phyloP scores from a whole-genome alignment of 2,888 invertebrate genomes.

The Calliscelio sp. region DNA sequence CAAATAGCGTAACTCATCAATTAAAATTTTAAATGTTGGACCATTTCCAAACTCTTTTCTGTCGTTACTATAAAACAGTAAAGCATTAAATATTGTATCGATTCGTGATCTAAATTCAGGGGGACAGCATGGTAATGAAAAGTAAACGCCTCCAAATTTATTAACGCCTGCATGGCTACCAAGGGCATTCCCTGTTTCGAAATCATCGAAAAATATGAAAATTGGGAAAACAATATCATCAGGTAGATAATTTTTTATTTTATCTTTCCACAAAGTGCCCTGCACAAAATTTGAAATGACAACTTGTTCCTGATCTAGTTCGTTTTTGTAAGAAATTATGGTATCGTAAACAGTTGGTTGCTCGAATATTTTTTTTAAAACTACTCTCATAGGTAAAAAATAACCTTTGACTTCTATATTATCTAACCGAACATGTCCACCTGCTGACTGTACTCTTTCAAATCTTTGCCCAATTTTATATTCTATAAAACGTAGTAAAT shows the following conservation, averaged over 20 bases:
- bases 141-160: conserved; percentile 43
- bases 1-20: conserved; percentile 30
- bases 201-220: conserved; percentile 52
- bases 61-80: conserved; percentile 41
- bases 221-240: conserved; percentile 21
- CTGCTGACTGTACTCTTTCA: background rate
- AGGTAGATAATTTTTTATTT: background rate
- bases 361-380: conserved; percentile 7
- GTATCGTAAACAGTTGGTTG: background rate
- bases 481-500: background rate
- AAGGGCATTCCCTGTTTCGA: conserved; percentile 43
- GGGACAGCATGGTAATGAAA: conserved; percentile 45
- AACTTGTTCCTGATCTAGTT: conserved; percentile 9
- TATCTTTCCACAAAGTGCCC: conserved; percentile 32
- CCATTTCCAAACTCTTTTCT: conserved; percentile 44
- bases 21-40: conserved; percentile 19
- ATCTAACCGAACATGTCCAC: conserved; percentile 1
- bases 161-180: conserved; percentile 11
- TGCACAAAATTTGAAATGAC: conserved; percentile 36
- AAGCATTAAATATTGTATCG: conserved; percentile 26
- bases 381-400: conserved; percentile 2
- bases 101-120: conserved; percentile 29
- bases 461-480: conserved; percentile 13
- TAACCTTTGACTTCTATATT: conserved; percentile 11
- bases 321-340: conserved; percentile 10